Base-by-base conservation (phyloP, 2,797 vertebrate genomes). In the Sphenodon punctatus region DNA sequence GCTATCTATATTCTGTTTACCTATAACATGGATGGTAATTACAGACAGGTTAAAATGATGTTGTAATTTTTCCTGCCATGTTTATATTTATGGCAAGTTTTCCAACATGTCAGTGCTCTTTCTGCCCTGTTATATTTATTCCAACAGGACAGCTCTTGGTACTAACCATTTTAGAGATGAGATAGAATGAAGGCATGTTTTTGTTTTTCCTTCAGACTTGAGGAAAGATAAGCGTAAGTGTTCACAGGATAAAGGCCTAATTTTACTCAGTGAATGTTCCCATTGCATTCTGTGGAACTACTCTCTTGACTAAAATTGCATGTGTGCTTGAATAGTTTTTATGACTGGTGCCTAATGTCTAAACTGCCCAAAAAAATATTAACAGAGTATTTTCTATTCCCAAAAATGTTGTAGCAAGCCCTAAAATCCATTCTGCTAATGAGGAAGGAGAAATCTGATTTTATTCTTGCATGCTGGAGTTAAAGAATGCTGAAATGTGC, bases 401-500 rank as follows among this genome's bases (percentile, higher is more conserved):
- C 59, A 70, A 30, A 34, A 63, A 68, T 43, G 67, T 27, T 85
- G 65, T 23, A 77, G 75, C 41, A 82, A 56, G 85, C 71, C 41
- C 79, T 83, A 81, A 80, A 74, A 34, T 80, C 80, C n/a, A n/a
- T n/a, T 59, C 78, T 78, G 63, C 83, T 86, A 60, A 53, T 75
- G 74, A 23, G 63, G 83, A 67, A 79, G 86, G 82, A 66, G 68
- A 75, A 83, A 64, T 78, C 82, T 36, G 27, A 67, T 38, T 79
- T 86, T 75, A 32, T 83, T 86, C 9, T 49, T 71, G 74, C 51
- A 64, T 30, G 55, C 67, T 5, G 39, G 68, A 78, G 60, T 69
- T 20, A 87, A 70, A 34, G 84, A 87, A 89, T 74, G 17, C 68
- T 89, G 58, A 67, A 81, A 87, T 79, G 82, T 85, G 34, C 56